A percentile compares a stretch with the other conserved stretches of the same genome.
phyloP scores from a whole-genome alignment of 2,888 invertebrate genomes.

The Acronicta leporina region DNA sequence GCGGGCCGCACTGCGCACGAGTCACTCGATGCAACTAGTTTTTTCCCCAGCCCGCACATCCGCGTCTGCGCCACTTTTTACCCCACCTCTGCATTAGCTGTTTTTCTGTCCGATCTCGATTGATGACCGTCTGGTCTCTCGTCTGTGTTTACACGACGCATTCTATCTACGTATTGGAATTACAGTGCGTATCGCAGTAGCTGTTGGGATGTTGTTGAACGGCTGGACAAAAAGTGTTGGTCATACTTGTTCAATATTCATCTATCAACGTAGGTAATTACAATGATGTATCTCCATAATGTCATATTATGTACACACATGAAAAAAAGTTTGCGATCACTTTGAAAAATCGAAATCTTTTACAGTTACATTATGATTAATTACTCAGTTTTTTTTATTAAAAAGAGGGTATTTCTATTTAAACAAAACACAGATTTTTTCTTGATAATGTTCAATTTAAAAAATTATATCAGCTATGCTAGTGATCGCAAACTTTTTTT shows the following conservation, averaged over 20 bases:
- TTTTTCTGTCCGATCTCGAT: slow-evolving; percentile 78
- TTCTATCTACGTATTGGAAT: slow-evolving; percentile 53
- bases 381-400: no score
- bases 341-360: no score
- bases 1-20: slow-evolving; percentile 55
- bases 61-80: slow-evolving; percentile 82
- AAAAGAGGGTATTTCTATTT: no score
- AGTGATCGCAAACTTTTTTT: no score
- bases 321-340: no score
- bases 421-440: no score
- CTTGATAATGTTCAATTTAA: no score
- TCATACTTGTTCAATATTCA: slow-evolving; percentile 40
- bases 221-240: slow-evolving; percentile 48
- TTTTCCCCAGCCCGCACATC: slow-evolving; percentile 74
- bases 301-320: no score
- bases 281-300: slow-evolving; percentile 15
- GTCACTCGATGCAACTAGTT: slow-evolving; percentile 74
- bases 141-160: slow-evolving; percentile 71
- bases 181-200: slow-evolving; percentile 73
- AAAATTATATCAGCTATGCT: no score
- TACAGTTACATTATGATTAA: no score
- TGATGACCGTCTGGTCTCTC: slow-evolving; percentile 75
- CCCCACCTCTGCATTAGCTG: slow-evolving; percentile 67
- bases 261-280: slow-evolving; percentile 32
- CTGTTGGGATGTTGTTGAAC: slow-evolving; percentile 49